Evolutionary conservation across 2,888 invertebrate species (phyloP), one percentile per base, ranked within the genome.

Genomic region (Drosophila ezoana): DNA sequence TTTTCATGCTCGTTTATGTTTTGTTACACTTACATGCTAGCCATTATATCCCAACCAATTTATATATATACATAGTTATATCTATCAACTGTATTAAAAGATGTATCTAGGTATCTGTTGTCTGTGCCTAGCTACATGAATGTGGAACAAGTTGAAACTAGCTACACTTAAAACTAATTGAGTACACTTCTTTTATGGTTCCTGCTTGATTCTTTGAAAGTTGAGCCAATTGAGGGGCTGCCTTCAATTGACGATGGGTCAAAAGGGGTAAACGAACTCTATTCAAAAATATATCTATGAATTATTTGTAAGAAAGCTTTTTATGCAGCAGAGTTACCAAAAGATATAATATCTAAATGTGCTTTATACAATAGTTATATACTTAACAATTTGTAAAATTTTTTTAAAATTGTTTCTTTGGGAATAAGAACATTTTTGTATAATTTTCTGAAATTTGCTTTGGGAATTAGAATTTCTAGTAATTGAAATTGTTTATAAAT

Each of bases 171-270:
- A 59, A 53, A 9, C 33, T 62, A 74, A 76, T 76, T 76, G 79
- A 74, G 23, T 48, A 16, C 23, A 40, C 41, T 43, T 58, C 37
- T 43, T 58, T 28, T 23, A 56, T 51, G 45, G 35, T 53, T 18
- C 32, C n/a, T 63, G 43, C 33, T 23, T 51, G 41, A 16, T 43
- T 18, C 20, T 8, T 33, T 1, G 2, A 40, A 49, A 54, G 33
- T 13, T 43, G n/a, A 1, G 28, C 16, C 76, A 69, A 75, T 69
- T 75, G 71, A 43, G 23, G 56, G 18, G n/a, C 47, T 33, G 43
- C 48, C 32, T 32, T 32, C 64, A 81, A 80, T 86, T 86, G 64
- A 62, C 44, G 47, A 41, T 49, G 59, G 86, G 83, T 80, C 67
- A 85, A 47, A 16, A n/a, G 56, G 79, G 65, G 40, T 76, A 52